phyloP scores from a whole-genome alignment of 1,140 invertebrate genomes.

The Psilanteris sp. region DNA sequence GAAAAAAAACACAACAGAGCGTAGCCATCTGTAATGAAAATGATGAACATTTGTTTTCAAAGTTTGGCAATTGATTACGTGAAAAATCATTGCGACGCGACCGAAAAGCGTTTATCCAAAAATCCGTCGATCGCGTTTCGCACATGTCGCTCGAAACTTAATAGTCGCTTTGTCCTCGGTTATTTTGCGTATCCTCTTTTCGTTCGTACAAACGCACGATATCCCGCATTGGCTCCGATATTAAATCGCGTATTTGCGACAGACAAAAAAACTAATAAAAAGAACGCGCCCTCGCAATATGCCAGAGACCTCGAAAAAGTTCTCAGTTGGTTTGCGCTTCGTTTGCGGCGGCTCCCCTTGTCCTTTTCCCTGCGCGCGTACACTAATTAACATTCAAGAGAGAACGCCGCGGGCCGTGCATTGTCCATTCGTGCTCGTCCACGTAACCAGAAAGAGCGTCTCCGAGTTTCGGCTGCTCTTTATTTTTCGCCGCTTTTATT shows the following conservation, averaged over 20 bases:
- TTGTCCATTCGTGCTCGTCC: slow-evolving; percentile 46
- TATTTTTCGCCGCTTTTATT: slow-evolving; percentile 32
- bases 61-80: neutral
- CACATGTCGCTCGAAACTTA: slow-evolving; percentile 12
- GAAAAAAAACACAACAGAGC: no score
- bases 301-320: slow-evolving; percentile 37
- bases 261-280: slow-evolving; percentile 30
- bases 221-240: slow-evolving; percentile 25
- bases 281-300: slow-evolving; percentile 28
- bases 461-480: slow-evolving; percentile 38
- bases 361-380: slow-evolving; percentile 9
- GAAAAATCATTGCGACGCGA: neutral
- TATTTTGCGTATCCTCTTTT: slow-evolving; percentile 26
- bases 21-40: no score
- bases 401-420: slow-evolving; percentile 43
- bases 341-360: slow-evolving; percentile 14
- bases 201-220: slow-evolving; percentile 13
- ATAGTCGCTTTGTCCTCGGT: slow-evolving; percentile 52
- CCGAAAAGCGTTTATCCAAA: slow-evolving; percentile 11
- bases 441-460: slow-evolving; percentile 44
- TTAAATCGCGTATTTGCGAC: slow-evolving; percentile 41
- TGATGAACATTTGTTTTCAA: no score
- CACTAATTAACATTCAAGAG: slow-evolving; percentile 58
- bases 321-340: slow-evolving; percentile 45
- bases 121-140: slow-evolving; percentile 5